Base-by-base conservation (phyloP, 2,113 vertebrate species). In the Synchiropus splendidus region DNA sequence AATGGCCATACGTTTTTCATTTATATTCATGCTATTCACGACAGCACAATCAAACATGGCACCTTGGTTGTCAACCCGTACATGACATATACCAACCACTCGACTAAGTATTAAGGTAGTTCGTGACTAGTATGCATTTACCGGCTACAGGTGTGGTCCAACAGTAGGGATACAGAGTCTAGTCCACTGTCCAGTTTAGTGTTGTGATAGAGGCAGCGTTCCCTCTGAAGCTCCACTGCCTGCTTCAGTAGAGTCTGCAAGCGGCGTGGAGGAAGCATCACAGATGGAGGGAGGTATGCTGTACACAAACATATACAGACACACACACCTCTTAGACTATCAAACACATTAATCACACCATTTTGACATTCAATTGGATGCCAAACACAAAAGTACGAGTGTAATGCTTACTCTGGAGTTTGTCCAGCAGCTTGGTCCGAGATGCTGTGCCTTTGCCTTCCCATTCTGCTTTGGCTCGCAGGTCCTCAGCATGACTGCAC, bases 81-180 rank as follows among this genome's bases (percentile, higher is more conserved):
- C 21, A 27, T 27, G 21, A 27, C 21, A 27, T 27, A 27, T 8
- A 27, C 21, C 4, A 8, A 27, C 4, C 4, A 27, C 21, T n/a
- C 21, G 21, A 27, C 4, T 8, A 27, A 27, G 21, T 27, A n/a
- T n/a, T n/a, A n/a, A n/a, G n/a, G n/a, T n/a, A n/a, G n/a, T n/a
- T n/a, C n/a, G 21, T 27, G 21, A 5, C 4, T 8, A 27, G 21
- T 30, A 38, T 3, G 8, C 32, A 2, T 80, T 82, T 81, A 97
- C 94, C 92, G 89, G 86, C 91, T 96, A 76, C 94, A 98, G 69
- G 91, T 83, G 38, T 98, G 94, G 79, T 98, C 94, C 75, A 95
- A 85, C 48, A 97, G 89, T 69, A 97, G 85, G 44, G 94, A 97
- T 54, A 97, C 91, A 9, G 90, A 91, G 50, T 96, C 93, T 73